A percentile compares a stretch with the other conserved stretches of the same genome.
Conservation (phyloP, 2,888 invertebrate genomes). For the Sepiola atlantica region DNA sequence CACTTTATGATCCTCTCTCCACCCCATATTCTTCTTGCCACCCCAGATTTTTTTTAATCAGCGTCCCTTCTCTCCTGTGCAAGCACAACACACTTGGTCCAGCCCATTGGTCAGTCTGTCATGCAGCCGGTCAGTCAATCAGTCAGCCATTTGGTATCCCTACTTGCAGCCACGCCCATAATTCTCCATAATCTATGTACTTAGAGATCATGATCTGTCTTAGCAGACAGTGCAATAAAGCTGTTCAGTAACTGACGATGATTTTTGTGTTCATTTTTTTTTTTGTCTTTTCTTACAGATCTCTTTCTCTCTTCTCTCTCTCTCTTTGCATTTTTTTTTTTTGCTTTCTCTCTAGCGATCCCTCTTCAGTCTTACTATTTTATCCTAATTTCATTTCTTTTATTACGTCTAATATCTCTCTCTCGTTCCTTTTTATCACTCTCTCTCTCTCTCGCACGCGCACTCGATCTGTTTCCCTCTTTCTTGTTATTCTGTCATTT, state of each 20-base stretch:
- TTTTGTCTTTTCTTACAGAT: background rate
- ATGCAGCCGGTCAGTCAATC: constrained; percentile 19
- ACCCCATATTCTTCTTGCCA: background rate
- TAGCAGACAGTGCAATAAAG: constrained; percentile 48
- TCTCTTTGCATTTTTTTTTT: background rate
- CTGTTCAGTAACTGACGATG: constrained; percentile 43
- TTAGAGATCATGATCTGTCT: constrained; percentile 47
- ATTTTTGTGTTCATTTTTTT: constrained; percentile 14
- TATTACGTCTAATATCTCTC: no score
- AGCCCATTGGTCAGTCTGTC: constrained; percentile 40
- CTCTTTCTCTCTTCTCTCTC: background rate
- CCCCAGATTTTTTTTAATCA: background rate
- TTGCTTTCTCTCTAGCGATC: background rate
- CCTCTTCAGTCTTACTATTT: background rate
- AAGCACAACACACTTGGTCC: background rate
- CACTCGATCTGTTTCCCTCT: no score
- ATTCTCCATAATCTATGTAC: constrained; percentile 43
- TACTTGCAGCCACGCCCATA: constrained; percentile 25
- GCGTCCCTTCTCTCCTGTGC: background rate
- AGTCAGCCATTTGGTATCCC: constrained; percentile 41
- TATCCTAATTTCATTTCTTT: background rate
- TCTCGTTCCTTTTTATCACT: background rate
- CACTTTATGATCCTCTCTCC: background rate
- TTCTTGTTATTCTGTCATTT: no score
- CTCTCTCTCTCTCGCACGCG: no score